Evolutionary conservation across 2,888 invertebrate species (phyloP).

Genomic region (Hemistola chrysoprasaria): DNA sequence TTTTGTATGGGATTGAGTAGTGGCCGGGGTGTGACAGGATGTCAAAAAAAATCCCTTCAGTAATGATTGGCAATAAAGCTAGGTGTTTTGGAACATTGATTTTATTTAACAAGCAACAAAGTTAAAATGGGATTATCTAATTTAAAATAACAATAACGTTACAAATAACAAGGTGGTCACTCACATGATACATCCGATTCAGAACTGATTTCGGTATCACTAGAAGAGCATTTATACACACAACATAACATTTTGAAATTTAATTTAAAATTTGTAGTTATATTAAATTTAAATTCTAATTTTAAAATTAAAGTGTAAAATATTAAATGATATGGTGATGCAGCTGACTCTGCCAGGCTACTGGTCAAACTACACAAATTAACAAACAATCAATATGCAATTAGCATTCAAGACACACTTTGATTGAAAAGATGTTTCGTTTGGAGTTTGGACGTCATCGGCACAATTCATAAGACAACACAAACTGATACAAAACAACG

Average conservation of each 20-base stretch:
- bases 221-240: slow-evolving; percentile 30
- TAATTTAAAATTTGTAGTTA: no score
- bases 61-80: slow-evolving; percentile 13
- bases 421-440: slow-evolving; percentile 14
- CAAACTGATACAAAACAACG: slow-evolving; percentile 15
- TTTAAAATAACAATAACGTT: slow-evolving; percentile 14
- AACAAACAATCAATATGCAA: slow-evolving; percentile 48
- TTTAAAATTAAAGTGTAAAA: not conserved
- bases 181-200: slow-evolving; percentile 36
- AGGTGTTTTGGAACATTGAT: slow-evolving; percentile 10
- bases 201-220: slow-evolving; percentile 24
- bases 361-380: slow-evolving; percentile 29
- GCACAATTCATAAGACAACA: not conserved
- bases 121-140: slow-evolving; percentile 17
- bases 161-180: slow-evolving; percentile 25
- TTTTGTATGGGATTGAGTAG: no score
- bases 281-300: no score
- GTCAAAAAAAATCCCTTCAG: no score
- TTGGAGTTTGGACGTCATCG: slow-evolving; percentile 16
- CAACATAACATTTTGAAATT: slow-evolving; percentile 48
- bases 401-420: slow-evolving; percentile 38
- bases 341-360: not conserved
- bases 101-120: slow-evolving; percentile 1
- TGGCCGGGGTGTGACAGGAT: no score
- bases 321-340: no score